These are phyloP conservation scores for Uromys caudimaculatus DNA, from an alignment of 2,797 vertebrate genomes.

Conservation along the genomic window DNA sequence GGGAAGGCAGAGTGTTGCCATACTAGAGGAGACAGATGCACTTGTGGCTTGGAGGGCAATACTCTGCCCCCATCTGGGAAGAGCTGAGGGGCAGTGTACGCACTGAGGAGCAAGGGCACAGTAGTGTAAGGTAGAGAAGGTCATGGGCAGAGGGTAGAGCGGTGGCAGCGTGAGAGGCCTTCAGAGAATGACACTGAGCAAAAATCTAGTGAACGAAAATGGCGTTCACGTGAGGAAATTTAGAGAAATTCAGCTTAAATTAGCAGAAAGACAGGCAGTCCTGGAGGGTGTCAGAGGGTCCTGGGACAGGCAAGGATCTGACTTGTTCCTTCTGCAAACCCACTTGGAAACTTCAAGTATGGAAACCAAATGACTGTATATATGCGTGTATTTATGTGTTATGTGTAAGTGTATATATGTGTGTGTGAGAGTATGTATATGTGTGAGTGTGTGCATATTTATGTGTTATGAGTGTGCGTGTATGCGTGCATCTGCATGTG, in stretches of 20 bases:
- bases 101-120: not conserved
- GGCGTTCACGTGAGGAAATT: not conserved
- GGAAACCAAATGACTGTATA: not conserved
- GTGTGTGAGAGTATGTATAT: not conserved
- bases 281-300: not conserved
- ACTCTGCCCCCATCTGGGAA: not conserved
- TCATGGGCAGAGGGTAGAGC: not conserved
- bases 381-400: not conserved
- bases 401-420: too few species aligned
- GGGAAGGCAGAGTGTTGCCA: not conserved
- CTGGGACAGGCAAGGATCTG: not conserved
- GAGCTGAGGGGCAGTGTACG: accelerated
- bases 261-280: not conserved
- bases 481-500: too few species aligned
- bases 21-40: not conserved
- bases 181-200: not conserved
- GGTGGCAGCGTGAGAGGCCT: not conserved
- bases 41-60: not conserved
- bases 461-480: too few species aligned
- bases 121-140: not conserved
- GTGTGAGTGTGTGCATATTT: too few species aligned
- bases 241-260: not conserved
- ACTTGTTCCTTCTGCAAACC: not conserved
- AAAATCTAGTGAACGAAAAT: not conserved
- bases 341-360: not conserved